A percentile compares a stretch with the other conserved stretches of the same genome.
phyloP scores from a whole-genome alignment of 2,797 vertebrate genomes.

The Choloepus didactylus region DNA sequence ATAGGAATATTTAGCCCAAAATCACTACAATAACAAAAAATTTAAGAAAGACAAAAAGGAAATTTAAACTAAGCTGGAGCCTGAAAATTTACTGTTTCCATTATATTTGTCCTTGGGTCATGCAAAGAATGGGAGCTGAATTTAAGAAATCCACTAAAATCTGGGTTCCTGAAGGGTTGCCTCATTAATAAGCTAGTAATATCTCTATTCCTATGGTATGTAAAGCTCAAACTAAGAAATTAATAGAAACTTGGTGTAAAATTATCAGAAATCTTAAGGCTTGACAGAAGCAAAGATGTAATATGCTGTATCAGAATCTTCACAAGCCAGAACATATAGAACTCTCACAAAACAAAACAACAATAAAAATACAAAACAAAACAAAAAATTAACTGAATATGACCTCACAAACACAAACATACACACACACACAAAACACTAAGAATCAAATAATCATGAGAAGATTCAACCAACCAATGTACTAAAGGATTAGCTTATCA shows the following conservation, averaged over 20 bases:
- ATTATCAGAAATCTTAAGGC: not conserved
- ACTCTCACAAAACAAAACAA: not conserved
- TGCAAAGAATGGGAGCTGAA: not conserved
- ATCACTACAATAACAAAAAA: not conserved
- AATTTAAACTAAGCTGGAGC: not conserved
- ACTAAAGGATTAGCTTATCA: not conserved
- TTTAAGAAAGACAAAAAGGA: not conserved
- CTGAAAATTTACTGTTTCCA: not conserved
- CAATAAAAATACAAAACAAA: not conserved
- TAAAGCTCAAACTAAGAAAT: not conserved
- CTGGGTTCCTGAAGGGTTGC: not conserved
- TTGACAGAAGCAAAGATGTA: not conserved
- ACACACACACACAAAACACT: not conserved
- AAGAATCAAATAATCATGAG: not conserved
- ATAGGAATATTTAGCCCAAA: not conserved
- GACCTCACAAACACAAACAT: not conserved
- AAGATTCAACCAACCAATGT: not conserved
- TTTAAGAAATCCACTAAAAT: not conserved
- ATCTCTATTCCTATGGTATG: not conserved
- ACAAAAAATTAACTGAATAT: not conserved
- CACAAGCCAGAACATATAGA: not conserved
- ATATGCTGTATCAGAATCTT: not conserved
- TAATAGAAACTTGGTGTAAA: not conserved
- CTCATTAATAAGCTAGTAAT: not conserved
- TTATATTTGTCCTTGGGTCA: not conserved